phyloP scores from a whole-genome alignment of 2,888 invertebrate genomes.

The Drosophila rellima region DNA sequence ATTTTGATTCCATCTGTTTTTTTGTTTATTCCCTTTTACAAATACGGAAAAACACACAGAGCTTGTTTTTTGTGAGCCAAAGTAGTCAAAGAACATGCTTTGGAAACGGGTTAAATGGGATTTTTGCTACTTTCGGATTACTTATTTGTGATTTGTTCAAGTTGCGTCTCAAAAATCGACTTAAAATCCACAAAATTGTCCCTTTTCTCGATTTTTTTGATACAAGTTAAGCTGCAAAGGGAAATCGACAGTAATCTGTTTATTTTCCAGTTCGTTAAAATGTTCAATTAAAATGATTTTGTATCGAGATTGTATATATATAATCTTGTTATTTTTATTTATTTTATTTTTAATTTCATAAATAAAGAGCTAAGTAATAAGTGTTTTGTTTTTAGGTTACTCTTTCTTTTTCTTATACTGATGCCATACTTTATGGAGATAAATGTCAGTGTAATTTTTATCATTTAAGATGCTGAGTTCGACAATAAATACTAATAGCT shows the following conservation, averaged over 20 bases:
- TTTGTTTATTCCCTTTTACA: slow-evolving; percentile 16
- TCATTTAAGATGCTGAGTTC: slow-evolving; percentile 39
- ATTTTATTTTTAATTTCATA: neutral
- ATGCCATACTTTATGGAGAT: slow-evolving; percentile 19
- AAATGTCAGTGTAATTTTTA: slow-evolving; percentile 43
- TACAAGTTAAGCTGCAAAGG: neutral
- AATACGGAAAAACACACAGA: neutral
- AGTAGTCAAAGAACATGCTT: slow-evolving; percentile 1
- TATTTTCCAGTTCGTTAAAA: neutral
- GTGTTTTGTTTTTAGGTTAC: neutral
- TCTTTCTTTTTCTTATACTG: neutral
- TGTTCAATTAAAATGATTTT: neutral
- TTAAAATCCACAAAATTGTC: slow-evolving; percentile 4
- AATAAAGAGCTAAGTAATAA: too few relatives aligned
- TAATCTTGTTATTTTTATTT: neutral
- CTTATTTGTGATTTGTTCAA: slow-evolving; percentile 9
- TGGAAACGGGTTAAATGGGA: slow-evolving; percentile 14
- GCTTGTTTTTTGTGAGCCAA: neutral
- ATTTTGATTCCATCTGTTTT: slow-evolving; percentile 64
- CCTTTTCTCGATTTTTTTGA: neutral
- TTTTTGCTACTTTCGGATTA: slow-evolving; percentile 25
- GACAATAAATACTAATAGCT: slow-evolving; percentile 71
- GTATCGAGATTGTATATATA: neutral
- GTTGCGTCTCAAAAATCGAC: neutral
- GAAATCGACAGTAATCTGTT: neutral